Evolutionary conservation across 92 coral and sea anemone species (phyloP), one percentile per base, ranked within the genome.

Genomic region (Parazoanthus darwini): DNA sequence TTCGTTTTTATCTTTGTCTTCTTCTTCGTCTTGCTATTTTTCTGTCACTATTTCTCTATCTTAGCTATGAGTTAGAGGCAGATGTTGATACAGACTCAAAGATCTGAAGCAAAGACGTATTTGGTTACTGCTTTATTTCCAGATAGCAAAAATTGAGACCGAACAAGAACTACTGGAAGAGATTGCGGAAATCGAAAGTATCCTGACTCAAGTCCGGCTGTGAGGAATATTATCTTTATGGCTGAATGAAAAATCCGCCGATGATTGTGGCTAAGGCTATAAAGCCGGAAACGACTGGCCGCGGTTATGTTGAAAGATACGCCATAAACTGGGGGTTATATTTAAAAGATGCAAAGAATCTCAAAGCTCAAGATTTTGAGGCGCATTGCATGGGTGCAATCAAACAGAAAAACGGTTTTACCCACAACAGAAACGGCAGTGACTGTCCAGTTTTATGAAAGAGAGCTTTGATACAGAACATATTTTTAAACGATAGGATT

Each of bases 111-210:
- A 67, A 44, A 44, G 8, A 48, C 51, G 51, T 48, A 1, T 48
- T n/a, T 68, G 1, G 26, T 68, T n/a, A n/a, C 2, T 79, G 36
- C 65, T 81, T 65, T 50, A 50, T 81, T 80, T 78, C 22, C 88
- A 93, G 96, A 86, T 93, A 63, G 89, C 92, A 78, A 96, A 95
- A 86, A 79, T 95, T 79, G 76, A 88, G 56, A 83, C 84, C 66
- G 96, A 93, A 59, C 86, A 90, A n/a, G 95, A 92, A 66, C 73
- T 88, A 29, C n/a, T 90, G 38, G 90, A 82, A 38, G 97, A 94
- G 77, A 94, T 94, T 9, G 48, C 88, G 16, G 96, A 94, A 86
- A 77, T 93, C 15, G 93, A 94, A 86, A 71, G 88, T 4, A 50
- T 89, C 15, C 71, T 90, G 51, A 74, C 91, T 26, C 92, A 89